Evolutionary conservation across 2,797 vertebrate genomes (phyloP).

Genomic region (Coluber constrictor): DNA sequence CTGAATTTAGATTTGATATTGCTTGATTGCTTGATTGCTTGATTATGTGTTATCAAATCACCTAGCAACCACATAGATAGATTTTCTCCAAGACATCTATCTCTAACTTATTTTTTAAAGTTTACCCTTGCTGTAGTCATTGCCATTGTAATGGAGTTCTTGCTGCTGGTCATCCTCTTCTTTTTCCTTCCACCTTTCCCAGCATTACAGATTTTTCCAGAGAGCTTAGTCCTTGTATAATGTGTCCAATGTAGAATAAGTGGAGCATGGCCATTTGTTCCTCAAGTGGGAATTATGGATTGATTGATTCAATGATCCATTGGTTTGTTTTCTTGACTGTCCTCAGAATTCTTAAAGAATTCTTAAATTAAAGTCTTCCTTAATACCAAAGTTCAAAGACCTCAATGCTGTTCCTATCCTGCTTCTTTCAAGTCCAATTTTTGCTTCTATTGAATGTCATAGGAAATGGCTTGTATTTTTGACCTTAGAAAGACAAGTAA

Average conservation of each 20-base stretch:
- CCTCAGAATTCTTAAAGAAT: neutral
- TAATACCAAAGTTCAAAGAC: neutral
- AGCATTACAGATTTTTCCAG: no score
- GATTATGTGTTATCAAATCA: neutral
- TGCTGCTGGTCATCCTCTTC: no score
- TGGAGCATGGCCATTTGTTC: neutral
- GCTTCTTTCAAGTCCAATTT: neutral
- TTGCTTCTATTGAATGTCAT: neutral
- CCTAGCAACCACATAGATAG: neutral
- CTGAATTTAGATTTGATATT: neutral
- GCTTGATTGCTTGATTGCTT: neutral
- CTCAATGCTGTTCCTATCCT: neutral
- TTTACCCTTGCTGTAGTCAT: no score
- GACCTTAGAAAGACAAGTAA: neutral
- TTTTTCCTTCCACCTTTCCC: no score
- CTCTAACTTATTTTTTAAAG: no score
- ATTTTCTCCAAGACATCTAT: no score
- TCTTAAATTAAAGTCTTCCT: neutral
- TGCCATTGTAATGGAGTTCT: no score
- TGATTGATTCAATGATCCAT: neutral
- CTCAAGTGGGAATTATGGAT: neutral
- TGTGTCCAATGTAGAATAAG: neutral
- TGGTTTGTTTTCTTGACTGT: neutral
- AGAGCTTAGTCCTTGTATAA: neutral
- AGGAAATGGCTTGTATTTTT: neutral